phyloP scores from a whole-genome alignment of 2,888 invertebrate genomes.

The Trachelus tabidus region DNA sequence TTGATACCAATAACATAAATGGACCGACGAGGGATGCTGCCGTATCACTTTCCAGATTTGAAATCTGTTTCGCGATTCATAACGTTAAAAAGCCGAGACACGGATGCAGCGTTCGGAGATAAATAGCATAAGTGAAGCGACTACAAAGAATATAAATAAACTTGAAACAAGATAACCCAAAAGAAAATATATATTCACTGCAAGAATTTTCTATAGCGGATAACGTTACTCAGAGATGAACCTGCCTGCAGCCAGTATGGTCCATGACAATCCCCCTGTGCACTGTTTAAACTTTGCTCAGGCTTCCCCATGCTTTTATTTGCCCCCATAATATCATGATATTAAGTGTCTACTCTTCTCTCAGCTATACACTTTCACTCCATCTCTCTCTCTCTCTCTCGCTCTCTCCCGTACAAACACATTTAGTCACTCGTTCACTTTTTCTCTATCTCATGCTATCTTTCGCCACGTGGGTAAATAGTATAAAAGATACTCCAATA shows the following conservation, averaged over 20 bases:
- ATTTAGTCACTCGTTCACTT: not conserved
- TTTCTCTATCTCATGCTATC: constrained; percentile 14
- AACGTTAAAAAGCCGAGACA: no score
- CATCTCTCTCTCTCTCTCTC: no score
- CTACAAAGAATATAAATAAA: constrained; percentile 13
- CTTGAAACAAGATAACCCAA: no score
- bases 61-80: no score
- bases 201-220: constrained; percentile 10
- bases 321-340: constrained; percentile 46
- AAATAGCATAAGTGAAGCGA: constrained; percentile 12
- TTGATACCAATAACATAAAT: no score
- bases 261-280: constrained; percentile 16
- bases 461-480: constrained; percentile 45
- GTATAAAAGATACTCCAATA: constrained; percentile 5
- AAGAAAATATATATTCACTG: not conserved
- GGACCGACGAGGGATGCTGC: no score
- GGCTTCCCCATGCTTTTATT: constrained; percentile 36
- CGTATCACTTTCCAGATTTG: no score
- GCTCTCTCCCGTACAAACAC: not conserved
- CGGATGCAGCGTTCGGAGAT: constrained; percentile 8
- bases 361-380: no score
- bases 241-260: not conserved
- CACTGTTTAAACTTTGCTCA: constrained; percentile 42
- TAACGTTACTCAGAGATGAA: constrained; percentile 19
- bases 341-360: constrained; percentile 40